Percentiles rank a stretch among this genome's conserved stretches.
Evolutionary conservation across 2,797 vertebrate species (phyloP).

Genomic region (Mionectes olivaceus): DNA sequence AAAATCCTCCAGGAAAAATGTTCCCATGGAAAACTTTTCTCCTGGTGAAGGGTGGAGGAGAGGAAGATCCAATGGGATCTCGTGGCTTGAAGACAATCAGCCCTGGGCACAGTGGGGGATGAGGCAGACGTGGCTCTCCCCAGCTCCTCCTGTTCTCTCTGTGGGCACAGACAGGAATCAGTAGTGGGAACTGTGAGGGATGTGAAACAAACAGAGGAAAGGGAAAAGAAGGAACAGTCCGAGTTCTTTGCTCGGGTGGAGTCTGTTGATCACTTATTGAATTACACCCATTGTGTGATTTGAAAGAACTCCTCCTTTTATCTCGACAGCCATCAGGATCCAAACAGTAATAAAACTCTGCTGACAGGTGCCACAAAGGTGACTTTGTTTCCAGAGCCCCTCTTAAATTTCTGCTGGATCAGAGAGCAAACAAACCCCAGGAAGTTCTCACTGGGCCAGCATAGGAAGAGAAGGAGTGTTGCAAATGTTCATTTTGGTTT

Average conservation of each 20-base stretch:
- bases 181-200: background rate
- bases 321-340: background rate
- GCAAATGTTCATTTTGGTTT: background rate
- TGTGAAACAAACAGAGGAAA: background rate
- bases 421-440: background rate
- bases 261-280: background rate
- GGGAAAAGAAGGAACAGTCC: background rate
- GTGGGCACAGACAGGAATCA: background rate
- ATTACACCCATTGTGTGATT: slow-evolving; percentile 36
- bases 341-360: slow-evolving; percentile 44
- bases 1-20: background rate
- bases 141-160: background rate
- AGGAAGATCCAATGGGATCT: background rate
- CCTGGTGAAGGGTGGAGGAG: background rate
- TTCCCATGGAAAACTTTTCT: background rate
- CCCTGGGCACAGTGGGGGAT: rapidly evolving
- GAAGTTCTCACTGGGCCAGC: background rate
- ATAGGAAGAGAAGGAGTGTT: background rate
- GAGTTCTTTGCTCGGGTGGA: background rate
- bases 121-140: background rate
- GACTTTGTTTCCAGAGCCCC: slow-evolving; percentile 42
- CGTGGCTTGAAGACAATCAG: background rate
- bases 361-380: slow-evolving; percentile 58
- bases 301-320: slow-evolving; percentile 40
- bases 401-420: slow-evolving; percentile 61